Conservation (phyloP, 2,797 vertebrate genomes). For the Channallabes apus region DNA sequence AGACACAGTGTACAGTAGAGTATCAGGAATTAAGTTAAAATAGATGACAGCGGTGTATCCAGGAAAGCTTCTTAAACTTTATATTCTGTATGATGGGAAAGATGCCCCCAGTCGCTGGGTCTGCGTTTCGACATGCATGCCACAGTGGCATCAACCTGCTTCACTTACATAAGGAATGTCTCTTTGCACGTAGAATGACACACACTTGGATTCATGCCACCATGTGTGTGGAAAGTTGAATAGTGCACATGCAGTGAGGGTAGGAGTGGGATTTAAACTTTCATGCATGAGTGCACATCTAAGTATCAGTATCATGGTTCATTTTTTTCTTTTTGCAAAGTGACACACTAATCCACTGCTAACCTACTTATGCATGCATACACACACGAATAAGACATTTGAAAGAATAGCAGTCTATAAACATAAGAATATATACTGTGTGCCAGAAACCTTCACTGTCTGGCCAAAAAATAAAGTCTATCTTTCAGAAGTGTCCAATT, state of each 20-base stretch:
- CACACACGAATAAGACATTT: background rate
- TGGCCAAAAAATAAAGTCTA: too few relatives aligned
- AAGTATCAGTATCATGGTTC: background rate
- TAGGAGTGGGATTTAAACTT: conserved; percentile 3
- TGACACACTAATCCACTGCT: background rate
- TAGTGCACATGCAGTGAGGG: background rate
- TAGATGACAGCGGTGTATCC: background rate
- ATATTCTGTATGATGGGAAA: conserved; percentile 13
- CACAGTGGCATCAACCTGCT: conserved; percentile 57
- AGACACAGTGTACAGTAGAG: conserved; percentile 59
- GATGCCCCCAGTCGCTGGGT: conserved; percentile 53
- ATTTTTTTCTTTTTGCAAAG: background rate
- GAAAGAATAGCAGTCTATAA: background rate
- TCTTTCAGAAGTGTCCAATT: too few relatives aligned
- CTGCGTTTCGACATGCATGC: conserved; percentile 57
- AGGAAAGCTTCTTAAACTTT: conserved; percentile 59
- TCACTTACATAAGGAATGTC: conserved; percentile 65
- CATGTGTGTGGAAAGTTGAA: conserved; percentile 21
- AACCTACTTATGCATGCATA: background rate
- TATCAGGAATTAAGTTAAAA: conserved; percentile 58
- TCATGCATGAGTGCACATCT: background rate
- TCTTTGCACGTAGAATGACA: conserved; percentile 50
- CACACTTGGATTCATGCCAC: conserved; percentile 36
- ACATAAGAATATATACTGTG: too few relatives aligned
- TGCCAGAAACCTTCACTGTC: too few relatives aligned